A percentile compares a stretch with the other conserved stretches of the same genome.
Conservation (phyloP, 2,797 vertebrate genomes). For the Eulemur mongoz region DNA sequence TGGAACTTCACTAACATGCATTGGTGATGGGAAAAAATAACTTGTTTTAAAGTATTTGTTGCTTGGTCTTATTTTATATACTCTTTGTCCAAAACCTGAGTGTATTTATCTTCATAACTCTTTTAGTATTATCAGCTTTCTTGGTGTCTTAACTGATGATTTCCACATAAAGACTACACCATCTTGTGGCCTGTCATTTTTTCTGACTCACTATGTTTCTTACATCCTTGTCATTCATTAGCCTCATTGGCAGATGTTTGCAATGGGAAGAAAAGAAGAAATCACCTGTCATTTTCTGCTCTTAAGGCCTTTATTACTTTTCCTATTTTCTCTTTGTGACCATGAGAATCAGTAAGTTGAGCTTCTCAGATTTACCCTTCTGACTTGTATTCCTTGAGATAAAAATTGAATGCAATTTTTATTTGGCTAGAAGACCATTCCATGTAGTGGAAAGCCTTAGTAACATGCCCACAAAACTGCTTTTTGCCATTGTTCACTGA, state of each 20-base stretch:
- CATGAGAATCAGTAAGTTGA: neutral
- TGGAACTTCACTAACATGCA: neutral
- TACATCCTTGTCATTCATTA: conserved; percentile 30
- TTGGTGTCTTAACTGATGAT: neutral
- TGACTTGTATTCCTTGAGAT: neutral
- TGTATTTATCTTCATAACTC: conserved; percentile 4
- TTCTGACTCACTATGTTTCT: neutral
- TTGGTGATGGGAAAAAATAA: neutral
- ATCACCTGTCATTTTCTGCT: conserved; percentile 39
- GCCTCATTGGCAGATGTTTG: neutral
- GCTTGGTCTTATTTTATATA: conserved; percentile 35
- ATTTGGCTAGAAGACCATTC: neutral
- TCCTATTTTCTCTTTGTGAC: conserved; percentile 10
- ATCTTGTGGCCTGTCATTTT: conserved; percentile 56
- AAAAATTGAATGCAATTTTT: conserved; percentile 11
- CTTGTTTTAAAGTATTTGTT: conserved; percentile 47
- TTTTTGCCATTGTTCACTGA: neutral
- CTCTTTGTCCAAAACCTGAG: neutral
- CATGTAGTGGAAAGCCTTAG: neutral
- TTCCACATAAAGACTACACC: conserved; percentile 12
- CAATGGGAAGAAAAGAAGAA: neutral
- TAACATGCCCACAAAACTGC: neutral
- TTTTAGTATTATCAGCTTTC: conserved; percentile 29
- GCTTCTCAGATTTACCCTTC: neutral
- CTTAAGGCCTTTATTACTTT: neutral